A percentile compares a stretch with the other conserved stretches of the same genome.
phyloP scores from a whole-genome alignment of 1,140 invertebrate genomes.

The Sarcophaga bullata region DNA sequence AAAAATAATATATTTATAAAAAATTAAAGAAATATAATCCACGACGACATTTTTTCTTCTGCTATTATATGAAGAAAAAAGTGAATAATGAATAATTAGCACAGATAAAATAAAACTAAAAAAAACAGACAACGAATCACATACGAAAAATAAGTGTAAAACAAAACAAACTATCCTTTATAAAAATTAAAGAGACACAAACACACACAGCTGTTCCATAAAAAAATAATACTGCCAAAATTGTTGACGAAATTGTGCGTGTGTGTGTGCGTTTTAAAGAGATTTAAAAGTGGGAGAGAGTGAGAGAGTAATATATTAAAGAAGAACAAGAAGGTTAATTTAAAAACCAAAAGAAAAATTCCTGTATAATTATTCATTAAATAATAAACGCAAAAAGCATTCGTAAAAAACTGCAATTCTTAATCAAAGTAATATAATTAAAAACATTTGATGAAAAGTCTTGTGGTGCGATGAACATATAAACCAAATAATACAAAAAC shows the following conservation, averaged over 20 bases:
- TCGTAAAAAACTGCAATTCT: neutral
- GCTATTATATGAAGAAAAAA: neutral
- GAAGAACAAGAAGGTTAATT: neutral
- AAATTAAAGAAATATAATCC: slow-evolving; percentile 27
- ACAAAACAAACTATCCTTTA: neutral
- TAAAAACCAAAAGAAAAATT: neutral
- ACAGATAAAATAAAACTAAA: slow-evolving; percentile 17
- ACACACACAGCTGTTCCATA: slow-evolving; percentile 24
- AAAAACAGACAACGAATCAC: neutral
- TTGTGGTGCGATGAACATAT: neutral
- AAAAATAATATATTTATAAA: too few species aligned
- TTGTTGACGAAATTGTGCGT: neutral
- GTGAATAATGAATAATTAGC: slow-evolving; percentile 39
- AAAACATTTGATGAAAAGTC: neutral
- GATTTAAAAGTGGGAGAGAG: neutral
- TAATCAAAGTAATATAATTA: slow-evolving; percentile 1
- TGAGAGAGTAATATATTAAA: neutral
- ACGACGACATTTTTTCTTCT: slow-evolving; percentile 32
- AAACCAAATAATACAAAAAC: neutral
- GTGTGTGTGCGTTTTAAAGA: neutral
- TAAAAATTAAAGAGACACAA: slow-evolving; percentile 4
- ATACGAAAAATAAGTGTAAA: neutral
- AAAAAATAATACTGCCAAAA: neutral
- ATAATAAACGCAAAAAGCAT: neutral
- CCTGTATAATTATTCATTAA: slow-evolving; percentile 12